phyloP scores from a whole-genome alignment of 37 sponge, comb jelly and placozoan genomes.

The Aphrocallistes beatrix region DNA sequence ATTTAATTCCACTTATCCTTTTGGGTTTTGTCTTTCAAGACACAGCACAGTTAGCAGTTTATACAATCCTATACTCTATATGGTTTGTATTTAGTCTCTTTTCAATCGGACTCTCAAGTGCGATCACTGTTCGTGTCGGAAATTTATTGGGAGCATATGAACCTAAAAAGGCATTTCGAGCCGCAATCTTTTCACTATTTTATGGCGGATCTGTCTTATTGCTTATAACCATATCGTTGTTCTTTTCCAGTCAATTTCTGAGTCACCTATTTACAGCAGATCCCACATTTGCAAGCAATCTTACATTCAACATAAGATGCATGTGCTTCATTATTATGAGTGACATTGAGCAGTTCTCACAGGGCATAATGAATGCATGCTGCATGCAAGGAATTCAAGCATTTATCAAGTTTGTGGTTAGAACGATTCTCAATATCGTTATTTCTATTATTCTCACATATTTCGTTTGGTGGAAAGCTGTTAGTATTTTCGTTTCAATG shows the following conservation, averaged over 20 bases:
- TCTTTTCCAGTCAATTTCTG: not conserved
- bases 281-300: not conserved
- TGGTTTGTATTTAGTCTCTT: not conserved
- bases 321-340: not conserved
- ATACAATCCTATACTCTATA: not conserved
- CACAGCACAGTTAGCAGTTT: not conserved
- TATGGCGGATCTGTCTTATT: not conserved
- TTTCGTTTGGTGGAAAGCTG: not conserved
- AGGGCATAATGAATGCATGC: not conserved
- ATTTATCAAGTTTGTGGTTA: not conserved
- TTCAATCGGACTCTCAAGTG: not conserved
- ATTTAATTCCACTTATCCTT: not conserved
- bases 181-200: not conserved
- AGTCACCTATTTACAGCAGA: constrained; percentile 4
- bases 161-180: not conserved
- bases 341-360: not conserved
- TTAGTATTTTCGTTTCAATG: not conserved
- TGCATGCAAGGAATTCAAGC: not conserved
- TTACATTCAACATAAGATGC: not conserved
- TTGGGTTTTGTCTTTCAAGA: not conserved
- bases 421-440: not conserved
- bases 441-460: not conserved
- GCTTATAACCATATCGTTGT: not conserved
- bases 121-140: not conserved
- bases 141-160: not conserved